Conservation (phyloP, 2,888 invertebrate species). For the Pegoplata infirma region DNA sequence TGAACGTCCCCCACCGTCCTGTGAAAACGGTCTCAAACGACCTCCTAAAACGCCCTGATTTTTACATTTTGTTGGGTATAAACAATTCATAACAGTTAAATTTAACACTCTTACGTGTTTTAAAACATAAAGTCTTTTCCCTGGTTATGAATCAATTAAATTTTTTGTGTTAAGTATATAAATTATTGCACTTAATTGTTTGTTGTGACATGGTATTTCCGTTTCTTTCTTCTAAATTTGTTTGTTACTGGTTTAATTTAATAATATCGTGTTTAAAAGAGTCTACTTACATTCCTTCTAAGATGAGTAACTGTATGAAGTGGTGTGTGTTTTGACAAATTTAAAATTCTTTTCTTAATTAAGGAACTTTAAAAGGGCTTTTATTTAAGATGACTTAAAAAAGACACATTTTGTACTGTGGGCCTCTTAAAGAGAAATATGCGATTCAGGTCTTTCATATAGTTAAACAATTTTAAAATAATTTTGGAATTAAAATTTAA, state of each 20-base stretch:
- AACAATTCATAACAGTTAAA: too few species aligned
- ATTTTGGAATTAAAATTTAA: too few species aligned
- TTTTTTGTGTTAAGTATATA: slow-evolving; percentile 7
- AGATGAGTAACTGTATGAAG: not conserved
- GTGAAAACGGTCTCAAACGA: too few species aligned
- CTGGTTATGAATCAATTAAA: slow-evolving; percentile 29
- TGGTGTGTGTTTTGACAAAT: slow-evolving; percentile 50
- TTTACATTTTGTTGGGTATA: too few species aligned
- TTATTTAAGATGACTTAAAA: not conserved
- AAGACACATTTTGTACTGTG: not conserved
- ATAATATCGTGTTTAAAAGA: slow-evolving; percentile 33
- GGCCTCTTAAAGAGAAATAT: not conserved
- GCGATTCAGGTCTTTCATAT: not conserved
- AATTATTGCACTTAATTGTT: slow-evolving; percentile 43
- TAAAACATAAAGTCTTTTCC: too few species aligned
- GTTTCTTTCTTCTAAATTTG: slow-evolving; percentile 13
- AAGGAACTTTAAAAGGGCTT: slow-evolving; percentile 19
- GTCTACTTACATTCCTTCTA: slow-evolving; percentile 1
- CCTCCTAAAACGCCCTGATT: too few species aligned
- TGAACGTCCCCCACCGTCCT: too few species aligned
- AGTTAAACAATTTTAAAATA: too few species aligned
- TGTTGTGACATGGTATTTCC: slow-evolving; percentile 54
- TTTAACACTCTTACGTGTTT: too few species aligned
- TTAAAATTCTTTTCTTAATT: slow-evolving; percentile 36
- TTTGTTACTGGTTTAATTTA: slow-evolving; percentile 37